Base-by-base conservation (phyloP, 2,797 vertebrate species). In the Apogon talboti region DNA sequence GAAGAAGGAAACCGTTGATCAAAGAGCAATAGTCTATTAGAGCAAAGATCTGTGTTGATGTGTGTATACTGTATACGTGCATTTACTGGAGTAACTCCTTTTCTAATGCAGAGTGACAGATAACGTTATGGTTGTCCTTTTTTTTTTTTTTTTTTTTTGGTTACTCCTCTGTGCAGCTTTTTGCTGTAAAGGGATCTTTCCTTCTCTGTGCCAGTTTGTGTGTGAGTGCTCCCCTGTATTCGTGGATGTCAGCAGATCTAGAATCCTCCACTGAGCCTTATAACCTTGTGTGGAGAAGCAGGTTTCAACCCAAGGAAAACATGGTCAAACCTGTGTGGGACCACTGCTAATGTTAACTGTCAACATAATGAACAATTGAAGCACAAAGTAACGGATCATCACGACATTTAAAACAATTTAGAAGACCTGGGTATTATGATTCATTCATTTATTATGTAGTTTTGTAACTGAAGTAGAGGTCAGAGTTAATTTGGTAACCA, bases 71-170 rank as follows among this genome's bases (percentile, higher is more conserved):
- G 14, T 70, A 56, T 55, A 48, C 71, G 46, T 73, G 64, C 55
- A 43, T 76, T 79, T 66, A 40, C 40, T 92, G 92, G 92, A 96
- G 95, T 95, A 84, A 94, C 95, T 96, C 95, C 86, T 81, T 88
- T 91, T 89, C 90, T 96, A 95, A 96, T 95, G 87, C 90, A 92
- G 95, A 95, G 92, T 95, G 95, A 96, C 95, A 95, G 94, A 92
- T 91, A 95, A 93, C 96, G 96, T 96, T 95, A 96, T 93, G 92
- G 92, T 91, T 91, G 92, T 94, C 92, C 91, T 93, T 91, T 94
- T 82, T n/a, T n/a, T n/a, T n/a, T 94, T 74, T 78, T 45, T n/a
- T n/a, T n/a, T n/a, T n/a, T 94, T 74, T 78, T 45, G 47, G 47
- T 78, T 58, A 18, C 30, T 70, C 57, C 45, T 74, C 92, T 91